Base-by-base conservation (phyloP, 53 echinoderm and acorn worm genomes). In the Actinopyga echinites region DNA sequence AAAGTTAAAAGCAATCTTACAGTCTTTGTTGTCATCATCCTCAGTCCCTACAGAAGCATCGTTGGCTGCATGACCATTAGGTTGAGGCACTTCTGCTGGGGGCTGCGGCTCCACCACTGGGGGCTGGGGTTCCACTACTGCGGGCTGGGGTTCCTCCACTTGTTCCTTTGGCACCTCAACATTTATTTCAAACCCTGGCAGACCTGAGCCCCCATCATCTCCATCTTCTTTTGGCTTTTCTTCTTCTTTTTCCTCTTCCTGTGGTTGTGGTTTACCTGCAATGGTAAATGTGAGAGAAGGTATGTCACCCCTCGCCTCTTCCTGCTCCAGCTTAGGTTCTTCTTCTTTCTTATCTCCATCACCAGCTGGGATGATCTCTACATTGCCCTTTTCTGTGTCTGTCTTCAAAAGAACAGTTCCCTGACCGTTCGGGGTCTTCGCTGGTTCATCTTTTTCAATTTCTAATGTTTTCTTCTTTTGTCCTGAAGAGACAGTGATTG, bases 401-500 rank as follows among this genome's bases (percentile, higher is more conserved):
- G 77, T 53, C 30, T 77, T 32, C 32, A 56, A 32, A 20, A 32
- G 54, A 12, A 54, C 77, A 0, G 32, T 56, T 19, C 56, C 77
- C 8, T 32, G 55, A 10, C 32, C 31, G 1, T 11, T 8, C 10
- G 56, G 56, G 7, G 56, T 52, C 5, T 21, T 25, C 19, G 53
- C 56, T 49, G 49, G 2, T 13, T 17, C 49, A 28, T 77, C 77
- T 56, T 77, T 85, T 21, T 69, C 84, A 56, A 89, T 89, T 49
- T 89, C 64, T 52, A 89, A 49, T 35, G 85, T 71, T 52, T 89
- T 89, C 52, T 78, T 85, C 74, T 85, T 89, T 35, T 85, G 84
- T 15, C 89, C 89, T 0, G 89, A 89, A 24, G 80, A 69, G 71
- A 89, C 89, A 8, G 89, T 89, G 19, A 89, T 78, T 38, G 80